Evolutionary conservation across 2,888 invertebrate species (phyloP), one percentile per base, ranked within the genome.

Genomic region (Pheosia gnoma): DNA sequence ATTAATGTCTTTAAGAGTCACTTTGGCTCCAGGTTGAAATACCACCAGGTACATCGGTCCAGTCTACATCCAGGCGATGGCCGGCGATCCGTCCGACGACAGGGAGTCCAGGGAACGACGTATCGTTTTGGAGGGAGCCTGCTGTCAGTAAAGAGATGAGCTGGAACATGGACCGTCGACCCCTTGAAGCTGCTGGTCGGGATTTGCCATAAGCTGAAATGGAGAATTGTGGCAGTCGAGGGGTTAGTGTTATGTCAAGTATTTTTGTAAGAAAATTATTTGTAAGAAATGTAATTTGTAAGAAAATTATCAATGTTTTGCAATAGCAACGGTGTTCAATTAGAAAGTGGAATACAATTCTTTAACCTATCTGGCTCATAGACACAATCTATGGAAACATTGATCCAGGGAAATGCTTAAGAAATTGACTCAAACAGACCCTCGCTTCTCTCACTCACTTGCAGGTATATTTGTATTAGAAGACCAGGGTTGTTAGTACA

Each of bases 101-200:
- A 92, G 77, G 67, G 92, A 91, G 83, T 93, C 91, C 65, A 90
- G 78, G 56, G 92, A 92, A 63, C 87, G 84, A 64, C 81, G 80
- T 66, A 80, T 78, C 72, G 80, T 70, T 77, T 84, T 85, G 69
- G 83, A 75, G 64, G 74, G 83, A 70, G 80, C 84, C 82, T 83
- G 84, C 75, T 90, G 93, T 93, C 93, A 93, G 93, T 93, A 93
- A 78, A 93, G 90, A 64, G 93, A 93, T 0, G 93, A 85, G 72
- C 92, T 92, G 59, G 93, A 90, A 66, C 93, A 93, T 0, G 93
- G 93, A 4, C 93, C 93, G 77, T 93, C 93, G 57, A 93, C 91
- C 52, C 93, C 93, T 67, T 90, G 91, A 62, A 92, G 71, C 69
- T 86, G 88, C 74, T 86, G 87, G 57, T 90, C 90, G 7, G 87